Conservation (phyloP, 1,140 invertebrate genomes). For the Copidosoma floridanum region DNA sequence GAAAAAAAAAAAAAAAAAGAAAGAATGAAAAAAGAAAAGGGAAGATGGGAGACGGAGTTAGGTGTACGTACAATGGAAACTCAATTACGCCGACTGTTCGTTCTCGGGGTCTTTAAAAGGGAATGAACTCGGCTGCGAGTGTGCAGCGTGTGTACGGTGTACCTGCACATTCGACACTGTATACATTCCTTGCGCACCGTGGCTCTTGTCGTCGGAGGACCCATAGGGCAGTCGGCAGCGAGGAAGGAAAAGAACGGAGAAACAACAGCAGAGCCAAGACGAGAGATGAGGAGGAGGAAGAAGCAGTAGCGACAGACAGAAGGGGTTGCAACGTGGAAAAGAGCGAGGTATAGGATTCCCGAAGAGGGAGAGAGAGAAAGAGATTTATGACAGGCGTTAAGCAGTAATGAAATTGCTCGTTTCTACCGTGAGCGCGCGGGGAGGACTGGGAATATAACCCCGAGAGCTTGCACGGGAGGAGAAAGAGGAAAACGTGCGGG, state of each 20-base stretch:
- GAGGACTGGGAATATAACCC: no score
- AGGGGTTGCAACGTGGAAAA: constrained; percentile 19
- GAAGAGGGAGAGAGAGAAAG: constrained; percentile 38
- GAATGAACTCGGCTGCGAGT: no score
- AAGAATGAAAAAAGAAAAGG: background rate
- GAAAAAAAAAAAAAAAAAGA: background rate
- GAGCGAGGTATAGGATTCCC: no score
- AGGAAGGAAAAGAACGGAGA: background rate
- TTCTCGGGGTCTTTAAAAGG: no score
- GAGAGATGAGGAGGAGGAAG: background rate
- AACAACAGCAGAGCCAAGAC: background rate
- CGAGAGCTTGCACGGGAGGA: constrained; percentile 13
- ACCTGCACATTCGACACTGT: no score
- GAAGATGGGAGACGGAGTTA: background rate
- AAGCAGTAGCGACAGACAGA: constrained; percentile 3
- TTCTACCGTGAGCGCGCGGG: constrained; percentile 38
- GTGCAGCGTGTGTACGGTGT: no score
- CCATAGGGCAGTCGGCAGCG: background rate
- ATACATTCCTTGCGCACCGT: no score
- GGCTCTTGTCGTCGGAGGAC: constrained; percentile 5
- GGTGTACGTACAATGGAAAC: no score
- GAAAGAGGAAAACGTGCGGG: background rate
- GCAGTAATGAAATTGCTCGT: constrained; percentile 60
- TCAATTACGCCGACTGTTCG: no score
- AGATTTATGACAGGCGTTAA: constrained; percentile 59